A percentile compares a stretch with the other conserved stretches of the same genome.
These are phyloP conservation scores for Abramis brama DNA, from an alignment of 2,113 vertebrate genomes.

Conservation along the genomic window DNA sequence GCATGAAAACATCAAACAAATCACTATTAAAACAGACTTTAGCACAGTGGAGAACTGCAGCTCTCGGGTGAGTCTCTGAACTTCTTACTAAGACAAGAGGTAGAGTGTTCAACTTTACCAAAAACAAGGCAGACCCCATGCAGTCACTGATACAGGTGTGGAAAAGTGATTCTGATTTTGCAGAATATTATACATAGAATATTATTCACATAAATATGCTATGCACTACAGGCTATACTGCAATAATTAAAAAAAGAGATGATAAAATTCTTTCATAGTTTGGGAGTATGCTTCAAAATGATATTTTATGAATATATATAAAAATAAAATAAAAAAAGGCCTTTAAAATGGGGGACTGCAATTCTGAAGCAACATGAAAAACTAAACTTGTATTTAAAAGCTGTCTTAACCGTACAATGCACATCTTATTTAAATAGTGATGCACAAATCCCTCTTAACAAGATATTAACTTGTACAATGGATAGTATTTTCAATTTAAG, in stretches of 20 bases:
- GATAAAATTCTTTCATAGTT: neutral
- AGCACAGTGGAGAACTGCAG: neutral
- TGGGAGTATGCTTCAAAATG: neutral
- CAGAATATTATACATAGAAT: neutral
- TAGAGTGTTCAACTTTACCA: neutral
- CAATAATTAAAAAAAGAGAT: neutral
- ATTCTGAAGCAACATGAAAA: too few relatives aligned
- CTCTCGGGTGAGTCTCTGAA: neutral
- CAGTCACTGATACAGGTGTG: neutral
- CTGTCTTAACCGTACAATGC: too few relatives aligned
- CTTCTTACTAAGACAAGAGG: neutral
- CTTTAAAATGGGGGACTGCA: neutral
- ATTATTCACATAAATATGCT: neutral
- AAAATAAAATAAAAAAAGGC: neutral
- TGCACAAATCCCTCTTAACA: conserved; percentile 7
- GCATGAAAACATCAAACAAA: conserved; percentile 35
- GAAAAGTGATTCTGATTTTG: neutral
- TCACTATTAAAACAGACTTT: conserved; percentile 9
- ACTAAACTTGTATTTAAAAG: too few relatives aligned
- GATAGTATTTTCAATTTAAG: conserved; percentile 26
- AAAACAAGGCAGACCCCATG: neutral
- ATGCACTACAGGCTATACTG: neutral
- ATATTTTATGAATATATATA: too few relatives aligned
- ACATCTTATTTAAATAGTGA: neutral
- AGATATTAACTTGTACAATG: conserved; percentile 25